Base-by-base conservation (phyloP, 1,140 invertebrate species). In the Parasteatoda tepidariorum region DNA sequence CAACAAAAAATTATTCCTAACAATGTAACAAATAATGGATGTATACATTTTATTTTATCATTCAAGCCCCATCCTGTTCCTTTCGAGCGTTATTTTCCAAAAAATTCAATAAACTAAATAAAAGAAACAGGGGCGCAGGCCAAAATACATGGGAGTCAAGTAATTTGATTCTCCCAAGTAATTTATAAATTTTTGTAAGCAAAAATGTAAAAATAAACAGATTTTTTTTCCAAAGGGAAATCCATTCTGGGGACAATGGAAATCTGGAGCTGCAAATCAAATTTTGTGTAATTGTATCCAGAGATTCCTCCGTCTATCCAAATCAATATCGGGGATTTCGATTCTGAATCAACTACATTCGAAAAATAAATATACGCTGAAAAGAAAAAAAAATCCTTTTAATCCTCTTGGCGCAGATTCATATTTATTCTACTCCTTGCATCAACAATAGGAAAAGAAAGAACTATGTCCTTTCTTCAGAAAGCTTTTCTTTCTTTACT, bases 391-490 rank as follows among this genome's bases (percentile, higher is more conserved):
- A 22, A 59, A 59, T 48, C 38, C 38, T 48, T 48, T 48, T 48
- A 48, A 48, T 48, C 24, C 57, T 59, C 18, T 26, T 22, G 57
- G 24, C 57, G 24, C n/a, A n/a, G 57, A 59, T 59, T 59, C 57
- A 59, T 59, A 59, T 59, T 59, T 59, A 59, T 59, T 59, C 24
- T 7, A 22, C 24, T 59, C 57, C 5, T 22, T 59, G 24, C 24
- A 59, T 59, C 57, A 59, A 59, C n/a, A 59, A 26, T 26, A n/a
- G 57, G n/a, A 59, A 59, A 59, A 22, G 57, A 48, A 48, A 48
- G 38, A 48, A 59, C n/a, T 59, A 22, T 22, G 57, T 26, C n/a
- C 24, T 59, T 11, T 9, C n/a, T 59, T 59, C 2, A 3, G 24
- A 59, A 59, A 48, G 9, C 57, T 2, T 59, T 11, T 59, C 2